A percentile compares a stretch with the other conserved stretches of the same genome.
Conservation (phyloP, 2,888 invertebrate species). For the Apodemia zela region DNA sequence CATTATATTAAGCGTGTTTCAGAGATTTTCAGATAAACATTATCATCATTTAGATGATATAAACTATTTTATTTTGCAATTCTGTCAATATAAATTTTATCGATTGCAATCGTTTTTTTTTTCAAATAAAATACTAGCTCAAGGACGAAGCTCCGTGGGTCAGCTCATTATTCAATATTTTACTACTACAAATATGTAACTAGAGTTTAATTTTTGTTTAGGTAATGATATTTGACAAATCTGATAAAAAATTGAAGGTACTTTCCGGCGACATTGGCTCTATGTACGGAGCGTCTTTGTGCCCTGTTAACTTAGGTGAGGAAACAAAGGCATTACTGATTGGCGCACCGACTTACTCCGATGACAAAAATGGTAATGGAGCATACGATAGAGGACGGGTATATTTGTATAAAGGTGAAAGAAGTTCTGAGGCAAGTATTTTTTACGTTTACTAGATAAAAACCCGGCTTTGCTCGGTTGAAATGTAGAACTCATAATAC, state of each 20-base stretch:
- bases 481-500: too few relatives aligned
- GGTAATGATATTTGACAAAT: slow-evolving; percentile 26
- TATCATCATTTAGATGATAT: too few relatives aligned
- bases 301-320: slow-evolving; percentile 57
- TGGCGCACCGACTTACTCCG: slow-evolving; percentile 76
- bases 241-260: slow-evolving; percentile 3
- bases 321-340: slow-evolving; percentile 77
- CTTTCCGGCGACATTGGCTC: slow-evolving; percentile 57
- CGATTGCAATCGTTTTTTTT: too few relatives aligned
- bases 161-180: too few relatives aligned
- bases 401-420: slow-evolving; percentile 54
- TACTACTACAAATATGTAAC: too few relatives aligned
- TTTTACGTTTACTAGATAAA: background rate
- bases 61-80: too few relatives aligned
- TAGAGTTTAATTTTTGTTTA: slow-evolving; percentile 14
- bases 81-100: too few relatives aligned
- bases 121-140: too few relatives aligned
- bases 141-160: too few relatives aligned
- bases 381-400: slow-evolving; percentile 73
- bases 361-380: slow-evolving; percentile 18
- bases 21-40: too few relatives aligned
- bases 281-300: slow-evolving; percentile 80
- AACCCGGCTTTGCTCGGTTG: too few relatives aligned
- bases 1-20: too few relatives aligned
- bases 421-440: background rate